phyloP scores from a whole-genome alignment of 2,888 invertebrate genomes.

The Nomada hirtipes region DNA sequence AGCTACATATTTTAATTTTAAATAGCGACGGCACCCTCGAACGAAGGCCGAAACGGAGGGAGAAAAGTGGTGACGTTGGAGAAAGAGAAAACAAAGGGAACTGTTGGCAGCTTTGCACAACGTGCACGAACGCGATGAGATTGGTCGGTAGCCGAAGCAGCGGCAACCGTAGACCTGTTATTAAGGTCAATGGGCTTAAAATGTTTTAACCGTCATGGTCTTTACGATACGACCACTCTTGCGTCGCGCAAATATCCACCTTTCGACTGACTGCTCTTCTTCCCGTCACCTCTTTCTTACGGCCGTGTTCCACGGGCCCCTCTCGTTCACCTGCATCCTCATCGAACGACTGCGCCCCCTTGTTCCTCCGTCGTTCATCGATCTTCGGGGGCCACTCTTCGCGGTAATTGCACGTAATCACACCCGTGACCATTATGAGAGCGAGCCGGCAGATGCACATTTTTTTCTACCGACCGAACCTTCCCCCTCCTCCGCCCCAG shows the following conservation, averaged over 20 bases:
- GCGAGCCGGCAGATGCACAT: constrained; percentile 75
- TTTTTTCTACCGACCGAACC: constrained; percentile 51
- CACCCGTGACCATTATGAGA: constrained; percentile 73
- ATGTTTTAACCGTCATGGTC: constrained; percentile 75
- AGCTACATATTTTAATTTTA: constrained; percentile 13
- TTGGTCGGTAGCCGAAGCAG: constrained; percentile 58
- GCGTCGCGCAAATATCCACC: constrained; percentile 70
- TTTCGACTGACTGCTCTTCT: constrained; percentile 64
- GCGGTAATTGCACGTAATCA: constrained; percentile 76
- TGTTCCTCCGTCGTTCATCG: constrained; percentile 66
- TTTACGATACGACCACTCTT: constrained; percentile 65
- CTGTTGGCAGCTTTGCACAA: constrained; percentile 20
- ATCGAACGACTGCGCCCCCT: constrained; percentile 34
- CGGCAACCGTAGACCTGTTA: constrained; percentile 73
- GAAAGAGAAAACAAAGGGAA: constrained; percentile 42
- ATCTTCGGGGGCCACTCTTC: constrained; percentile 61
- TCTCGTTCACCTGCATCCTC: constrained; percentile 42
- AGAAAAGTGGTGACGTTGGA: background rate
- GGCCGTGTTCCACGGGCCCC: constrained; percentile 20
- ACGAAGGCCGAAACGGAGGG: background rate
- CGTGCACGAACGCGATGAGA: constrained; percentile 23
- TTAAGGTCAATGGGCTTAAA: constrained; percentile 75
- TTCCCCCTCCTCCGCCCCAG: background rate
- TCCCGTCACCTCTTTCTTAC: constrained; percentile 36
- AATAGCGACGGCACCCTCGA: constrained; percentile 12